phyloP scores from a whole-genome alignment of 2,797 vertebrate genomes.

The Potorous gilbertii region DNA sequence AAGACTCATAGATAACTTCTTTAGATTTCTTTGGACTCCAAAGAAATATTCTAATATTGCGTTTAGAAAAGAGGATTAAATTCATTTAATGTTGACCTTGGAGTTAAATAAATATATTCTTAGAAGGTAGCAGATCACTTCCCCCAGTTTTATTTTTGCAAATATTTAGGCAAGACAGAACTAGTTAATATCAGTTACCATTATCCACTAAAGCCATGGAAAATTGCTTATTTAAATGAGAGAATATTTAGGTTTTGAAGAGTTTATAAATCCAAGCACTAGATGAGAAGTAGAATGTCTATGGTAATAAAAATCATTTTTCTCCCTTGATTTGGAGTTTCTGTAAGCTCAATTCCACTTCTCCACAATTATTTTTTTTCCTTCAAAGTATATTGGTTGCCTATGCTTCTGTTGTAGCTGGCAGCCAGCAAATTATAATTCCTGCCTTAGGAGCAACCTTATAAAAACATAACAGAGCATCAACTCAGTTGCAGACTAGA shows the following conservation, averaged over 20 bases:
- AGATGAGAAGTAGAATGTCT: neutral
- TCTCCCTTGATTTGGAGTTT: neutral
- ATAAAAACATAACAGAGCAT: neutral
- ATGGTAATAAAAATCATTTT: neutral
- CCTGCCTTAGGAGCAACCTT: neutral
- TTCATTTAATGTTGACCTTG: conserved; percentile 35
- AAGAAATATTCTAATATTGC: conserved; percentile 41
- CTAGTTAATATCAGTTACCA: neutral
- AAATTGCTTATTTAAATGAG: neutral
- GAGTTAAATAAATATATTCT: conserved; percentile 25
- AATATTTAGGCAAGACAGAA: conserved; percentile 32
- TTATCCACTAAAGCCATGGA: neutral
- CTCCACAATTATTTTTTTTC: neutral
- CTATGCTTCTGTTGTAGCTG: neutral
- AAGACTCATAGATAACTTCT: conserved; percentile 5
- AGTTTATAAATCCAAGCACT: neutral
- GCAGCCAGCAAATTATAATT: neutral
- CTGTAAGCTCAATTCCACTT: conserved; percentile 3
- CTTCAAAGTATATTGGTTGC: conserved; percentile 22
- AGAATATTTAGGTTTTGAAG: neutral
- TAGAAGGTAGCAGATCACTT: neutral
- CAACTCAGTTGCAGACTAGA: neutral
- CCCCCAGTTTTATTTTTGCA: conserved; percentile 16
- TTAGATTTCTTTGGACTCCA: conserved; percentile 49
- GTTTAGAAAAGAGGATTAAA: conserved; percentile 4